Evolutionary conservation across 2,797 vertebrate genomes (phyloP).

Genomic region (Tachyglossus aculeatus): DNA sequence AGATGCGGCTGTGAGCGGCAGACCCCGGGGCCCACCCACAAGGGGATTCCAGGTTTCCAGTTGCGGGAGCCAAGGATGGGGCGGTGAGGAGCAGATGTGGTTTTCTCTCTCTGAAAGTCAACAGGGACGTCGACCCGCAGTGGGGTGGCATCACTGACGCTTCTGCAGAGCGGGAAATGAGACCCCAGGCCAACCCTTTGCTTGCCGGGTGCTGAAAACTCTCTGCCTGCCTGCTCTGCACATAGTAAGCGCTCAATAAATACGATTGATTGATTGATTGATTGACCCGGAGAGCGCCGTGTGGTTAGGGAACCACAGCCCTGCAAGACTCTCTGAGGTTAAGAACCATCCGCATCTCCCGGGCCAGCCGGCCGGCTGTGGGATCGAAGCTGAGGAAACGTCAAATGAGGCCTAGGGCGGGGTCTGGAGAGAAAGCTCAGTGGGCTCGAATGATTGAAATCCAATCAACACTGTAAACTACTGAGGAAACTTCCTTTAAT

Average conservation of each 20-base stretch:
- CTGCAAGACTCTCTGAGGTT: background rate
- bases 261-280: background rate
- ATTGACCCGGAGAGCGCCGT: background rate
- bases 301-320: background rate
- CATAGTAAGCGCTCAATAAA: no score
- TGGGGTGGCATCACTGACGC: background rate
- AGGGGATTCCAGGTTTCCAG: background rate
- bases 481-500: background rate
- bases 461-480: background rate
- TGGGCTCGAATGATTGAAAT: no score
- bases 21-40: background rate
- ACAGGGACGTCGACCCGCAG: background rate
- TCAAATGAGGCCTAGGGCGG: background rate
- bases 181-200: background rate
- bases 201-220: no score
- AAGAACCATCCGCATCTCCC: background rate
- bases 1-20: accelerated
- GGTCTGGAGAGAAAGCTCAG: background rate
- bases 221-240: no score
- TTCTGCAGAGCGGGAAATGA: no score
- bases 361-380: background rate
- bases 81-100: no score
- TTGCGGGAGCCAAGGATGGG: background rate
- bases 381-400: background rate
- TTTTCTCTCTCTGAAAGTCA: background rate